Conservation (phyloP, 1,140 invertebrate genomes). For the Ceratina australensis region DNA sequence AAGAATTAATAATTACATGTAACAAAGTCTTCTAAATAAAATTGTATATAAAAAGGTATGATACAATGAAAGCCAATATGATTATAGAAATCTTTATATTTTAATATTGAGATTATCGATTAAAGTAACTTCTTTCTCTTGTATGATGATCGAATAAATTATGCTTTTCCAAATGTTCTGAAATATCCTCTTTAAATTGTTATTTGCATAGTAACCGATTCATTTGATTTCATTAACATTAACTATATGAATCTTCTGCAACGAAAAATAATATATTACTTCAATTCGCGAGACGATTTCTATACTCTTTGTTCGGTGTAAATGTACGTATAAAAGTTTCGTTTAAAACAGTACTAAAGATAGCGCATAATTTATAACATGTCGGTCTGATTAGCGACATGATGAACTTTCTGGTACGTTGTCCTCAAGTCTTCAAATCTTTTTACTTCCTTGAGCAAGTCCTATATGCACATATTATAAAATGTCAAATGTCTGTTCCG, state of each 20-base stretch:
- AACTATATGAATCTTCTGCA: conserved; percentile 55
- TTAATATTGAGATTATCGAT: conserved; percentile 29
- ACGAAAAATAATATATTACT: conserved; percentile 41
- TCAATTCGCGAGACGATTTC: conserved; percentile 39
- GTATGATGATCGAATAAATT: conserved; percentile 4
- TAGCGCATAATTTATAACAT: conserved; percentile 25
- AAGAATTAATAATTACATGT: conserved; percentile 17
- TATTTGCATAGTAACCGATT: conserved; percentile 14
- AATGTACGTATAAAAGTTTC: conserved; percentile 54
- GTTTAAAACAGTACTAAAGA: conserved; percentile 36
- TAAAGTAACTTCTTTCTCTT: neutral
- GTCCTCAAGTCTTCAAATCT: conserved; percentile 70
- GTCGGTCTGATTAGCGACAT: conserved; percentile 45
- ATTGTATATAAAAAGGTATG: no score
- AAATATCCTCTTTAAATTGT: no score
- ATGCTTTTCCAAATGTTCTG: neutral
- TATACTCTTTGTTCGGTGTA: conserved; percentile 43
- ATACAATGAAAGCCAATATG: conserved; percentile 24
- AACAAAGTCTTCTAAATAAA: neutral
- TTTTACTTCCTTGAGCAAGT: conserved; percentile 77
- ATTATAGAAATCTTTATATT: conserved; percentile 37
- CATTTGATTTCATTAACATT: conserved; percentile 43
- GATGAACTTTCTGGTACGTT: conserved; percentile 44
- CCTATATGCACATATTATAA: conserved; percentile 70
- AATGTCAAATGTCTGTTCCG: conserved; percentile 26